phyloP scores from a whole-genome alignment of 2,113 vertebrate genomes.

The Hyperopisus bebe region DNA sequence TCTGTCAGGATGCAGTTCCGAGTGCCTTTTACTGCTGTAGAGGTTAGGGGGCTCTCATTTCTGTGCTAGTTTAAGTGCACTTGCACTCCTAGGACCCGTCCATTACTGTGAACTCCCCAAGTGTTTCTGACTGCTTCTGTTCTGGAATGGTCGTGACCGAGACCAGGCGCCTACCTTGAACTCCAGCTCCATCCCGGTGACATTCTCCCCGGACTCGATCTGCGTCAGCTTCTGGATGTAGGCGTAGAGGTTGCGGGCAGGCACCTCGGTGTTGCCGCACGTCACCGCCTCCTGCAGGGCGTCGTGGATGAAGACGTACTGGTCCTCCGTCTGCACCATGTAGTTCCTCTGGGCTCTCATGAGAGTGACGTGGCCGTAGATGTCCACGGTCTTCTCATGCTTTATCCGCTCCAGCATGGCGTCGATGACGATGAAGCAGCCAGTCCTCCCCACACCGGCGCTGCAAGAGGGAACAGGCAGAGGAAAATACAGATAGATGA shows the following conservation, averaged over 20 bases:
- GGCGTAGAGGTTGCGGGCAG: conserved; percentile 93
- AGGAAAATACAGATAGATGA: background rate
- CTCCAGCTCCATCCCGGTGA: conserved; percentile 97
- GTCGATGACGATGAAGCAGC: conserved; percentile 98
- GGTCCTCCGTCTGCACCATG: conserved; percentile 99
- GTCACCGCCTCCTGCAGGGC: conserved; percentile 94
- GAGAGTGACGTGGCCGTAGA: conserved; percentile 97
- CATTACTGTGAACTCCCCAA: background rate
- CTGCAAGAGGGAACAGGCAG: conserved; percentile 48
- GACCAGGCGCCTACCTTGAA: conserved; percentile 75
- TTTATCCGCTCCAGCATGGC: conserved; percentile 98
- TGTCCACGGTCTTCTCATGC: conserved; percentile 98
- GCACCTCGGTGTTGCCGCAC: conserved; percentile 98
- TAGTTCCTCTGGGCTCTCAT: conserved; percentile 99
- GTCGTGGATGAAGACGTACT: conserved; percentile 98
- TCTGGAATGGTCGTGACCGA: background rate
- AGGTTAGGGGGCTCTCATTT: background rate
- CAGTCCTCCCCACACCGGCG: conserved; percentile 93
- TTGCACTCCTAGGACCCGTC: background rate
- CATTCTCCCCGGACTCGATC: conserved; percentile 93
- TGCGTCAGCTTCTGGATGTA: conserved; percentile 99
- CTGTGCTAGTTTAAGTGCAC: background rate
- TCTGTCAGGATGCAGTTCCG: background rate
- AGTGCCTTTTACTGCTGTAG: background rate
- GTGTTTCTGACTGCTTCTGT: background rate